Conservation (phyloP, 2,888 invertebrate genomes). For the Ashinkailepas kermadecensis region DNA sequence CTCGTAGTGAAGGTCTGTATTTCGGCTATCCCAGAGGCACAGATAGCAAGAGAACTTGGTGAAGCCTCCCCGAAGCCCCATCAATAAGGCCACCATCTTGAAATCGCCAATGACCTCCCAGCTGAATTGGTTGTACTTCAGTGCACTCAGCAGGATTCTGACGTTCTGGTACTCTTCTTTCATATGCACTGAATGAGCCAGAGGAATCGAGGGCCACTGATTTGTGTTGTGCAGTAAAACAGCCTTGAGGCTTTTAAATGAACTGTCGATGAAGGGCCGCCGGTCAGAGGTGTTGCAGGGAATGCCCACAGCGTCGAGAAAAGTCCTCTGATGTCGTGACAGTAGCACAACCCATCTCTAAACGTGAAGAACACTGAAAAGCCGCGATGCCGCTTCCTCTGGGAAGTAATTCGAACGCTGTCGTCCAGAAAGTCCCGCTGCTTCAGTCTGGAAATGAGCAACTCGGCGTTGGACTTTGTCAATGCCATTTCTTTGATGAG, state of each 20-base stretch:
- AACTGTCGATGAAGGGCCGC: not conserved
- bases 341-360: conserved; percentile 23
- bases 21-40: conserved; percentile 27
- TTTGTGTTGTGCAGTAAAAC: conserved; percentile 36
- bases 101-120: conserved; percentile 37
- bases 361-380: conserved; percentile 6
- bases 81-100: conserved; percentile 21
- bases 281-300: no score
- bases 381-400: not conserved
- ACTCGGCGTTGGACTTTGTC: no score
- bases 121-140: conserved; percentile 31
- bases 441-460: no score
- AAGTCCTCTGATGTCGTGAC: not conserved
- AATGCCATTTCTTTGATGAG: no score
- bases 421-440: no score
- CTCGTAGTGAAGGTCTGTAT: no score
- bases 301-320: not conserved
- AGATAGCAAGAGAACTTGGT: conserved; percentile 27
- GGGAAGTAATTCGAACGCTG: not conserved
- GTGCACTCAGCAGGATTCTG: conserved; percentile 33
- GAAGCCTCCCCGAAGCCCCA: conserved; percentile 24
- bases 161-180: conserved; percentile 38
- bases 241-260: conserved; percentile 26
- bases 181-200: conserved; percentile 37
- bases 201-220: conserved; percentile 37